Base-by-base conservation (phyloP, 1,140 invertebrate genomes). In the Cherax quadricarinatus region DNA sequence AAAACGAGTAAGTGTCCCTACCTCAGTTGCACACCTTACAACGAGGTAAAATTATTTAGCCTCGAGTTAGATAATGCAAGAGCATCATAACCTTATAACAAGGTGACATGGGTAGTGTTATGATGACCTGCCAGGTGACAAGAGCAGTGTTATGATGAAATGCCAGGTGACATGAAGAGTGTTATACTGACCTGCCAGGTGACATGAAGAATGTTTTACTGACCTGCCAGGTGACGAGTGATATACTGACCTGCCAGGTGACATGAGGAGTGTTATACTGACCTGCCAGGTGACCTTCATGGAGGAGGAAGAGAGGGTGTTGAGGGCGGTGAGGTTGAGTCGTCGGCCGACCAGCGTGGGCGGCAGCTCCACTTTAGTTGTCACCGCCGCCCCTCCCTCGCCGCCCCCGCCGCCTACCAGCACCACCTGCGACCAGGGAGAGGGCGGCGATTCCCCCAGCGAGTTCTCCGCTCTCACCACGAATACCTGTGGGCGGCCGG, bases 201-300 rank as follows among this genome's bases (percentile, higher is more conserved):
- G 62, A 93, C 73, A 93, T 89, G 24, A 88, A 81, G 4, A 41
- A 41, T 41, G 30, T 41, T 41, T 1, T 70, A n/a, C 66, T 18
- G 14, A 18, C 10, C 10, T 41, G 30, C 30, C 30, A 41, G 30
- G 30, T 41, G 30, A 41, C 30, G 30, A 41, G 30, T 41, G 30
- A 1, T 41, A 70, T 70, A n/a, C 66, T 18, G 14, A 18, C 1
- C 66, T 75, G 30, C 70, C 12, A n/a, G 12, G 70, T 21, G 70
- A 9, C n/a, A 21, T n/a, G n/a, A 24, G 0, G 30, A 41, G 53
- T 57, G 6, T 14, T 57, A 14, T 14, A 86, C 92, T 91, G 16
- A 93, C 92, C 92, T 91, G 62, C 92, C 92, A 93, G 7, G 92
- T 93, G 62, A 93, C 89, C 89, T 91, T 93, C 75, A 93, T 89